Conservation (phyloP, 2,113 vertebrate genomes). For the Diphyllodes magnificus region DNA sequence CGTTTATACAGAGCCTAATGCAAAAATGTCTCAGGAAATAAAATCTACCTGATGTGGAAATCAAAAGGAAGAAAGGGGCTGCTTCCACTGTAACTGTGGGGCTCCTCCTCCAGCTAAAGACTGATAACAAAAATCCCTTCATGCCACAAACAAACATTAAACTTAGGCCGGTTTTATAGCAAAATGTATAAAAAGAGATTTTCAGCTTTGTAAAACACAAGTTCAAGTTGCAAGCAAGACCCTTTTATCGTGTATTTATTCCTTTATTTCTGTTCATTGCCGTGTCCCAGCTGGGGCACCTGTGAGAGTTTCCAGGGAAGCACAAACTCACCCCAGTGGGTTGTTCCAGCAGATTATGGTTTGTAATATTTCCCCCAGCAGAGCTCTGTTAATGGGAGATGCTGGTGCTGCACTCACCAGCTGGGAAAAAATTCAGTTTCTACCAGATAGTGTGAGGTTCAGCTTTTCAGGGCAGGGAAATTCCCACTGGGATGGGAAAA, state of each 20-base stretch:
- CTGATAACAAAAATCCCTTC: not conserved
- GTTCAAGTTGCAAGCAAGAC: not conserved
- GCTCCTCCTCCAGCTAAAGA: not conserved
- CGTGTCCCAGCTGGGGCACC: not conserved
- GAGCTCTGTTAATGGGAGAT: not conserved
- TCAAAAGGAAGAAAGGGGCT: not conserved
- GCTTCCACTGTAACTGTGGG: not conserved
- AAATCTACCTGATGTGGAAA: not conserved
- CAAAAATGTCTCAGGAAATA: not conserved
- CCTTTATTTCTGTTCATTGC: not conserved
- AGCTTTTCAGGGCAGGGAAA: constrained; percentile 15
- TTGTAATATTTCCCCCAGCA: not conserved
- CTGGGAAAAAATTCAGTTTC: not conserved
- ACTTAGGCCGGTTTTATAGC: not conserved
- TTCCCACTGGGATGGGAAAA: not conserved
- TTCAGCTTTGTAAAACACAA: not conserved
- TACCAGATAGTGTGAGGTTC: not conserved
- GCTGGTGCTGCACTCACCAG: not conserved
- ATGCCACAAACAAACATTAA: not conserved
- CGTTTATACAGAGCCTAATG: not conserved
- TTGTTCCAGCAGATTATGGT: not conserved
- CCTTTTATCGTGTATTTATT: not conserved
- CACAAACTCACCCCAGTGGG: not conserved
- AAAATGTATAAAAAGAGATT: not conserved
- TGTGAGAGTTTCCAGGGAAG: not conserved